Conservation (phyloP, 2,888 invertebrate species). For the Andrena minutula region DNA sequence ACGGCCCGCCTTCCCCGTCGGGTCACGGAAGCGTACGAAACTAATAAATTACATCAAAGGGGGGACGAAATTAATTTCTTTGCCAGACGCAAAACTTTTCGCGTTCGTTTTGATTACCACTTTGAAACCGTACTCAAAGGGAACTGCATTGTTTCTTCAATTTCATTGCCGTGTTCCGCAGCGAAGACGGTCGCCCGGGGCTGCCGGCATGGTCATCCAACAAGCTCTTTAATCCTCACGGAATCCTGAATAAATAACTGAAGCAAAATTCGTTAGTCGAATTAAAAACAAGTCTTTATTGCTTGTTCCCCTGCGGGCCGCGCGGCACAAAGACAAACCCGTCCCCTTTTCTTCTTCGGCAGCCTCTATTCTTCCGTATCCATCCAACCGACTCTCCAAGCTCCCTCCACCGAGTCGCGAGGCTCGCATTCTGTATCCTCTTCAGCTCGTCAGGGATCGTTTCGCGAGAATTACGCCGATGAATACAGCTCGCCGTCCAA, state of each 20-base stretch:
- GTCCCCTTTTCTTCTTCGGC: conserved; percentile 18
- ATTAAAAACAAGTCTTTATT: conserved; percentile 58
- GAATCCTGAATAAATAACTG: conserved; percentile 53
- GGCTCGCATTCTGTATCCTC: conserved; percentile 28
- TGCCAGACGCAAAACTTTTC: conserved; percentile 28
- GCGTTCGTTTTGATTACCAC: conserved; percentile 53
- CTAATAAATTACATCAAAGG: conserved; percentile 50
- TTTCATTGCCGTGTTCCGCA: conserved; percentile 28
- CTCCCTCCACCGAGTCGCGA: conserved; percentile 6
- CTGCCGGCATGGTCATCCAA: conserved; percentile 12
- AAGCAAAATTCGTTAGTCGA: conserved; percentile 64
- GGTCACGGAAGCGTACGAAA: conserved; percentile 18
- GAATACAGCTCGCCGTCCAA: conserved; percentile 37
- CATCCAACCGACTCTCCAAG: not conserved
- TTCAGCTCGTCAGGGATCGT: conserved; percentile 37
- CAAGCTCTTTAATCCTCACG: conserved; percentile 50
- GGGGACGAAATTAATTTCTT: conserved; percentile 45
- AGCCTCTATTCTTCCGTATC: conserved; percentile 18
- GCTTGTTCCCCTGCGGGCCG: conserved; percentile 15
- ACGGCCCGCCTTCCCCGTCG: not conserved
- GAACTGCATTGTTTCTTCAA: conserved; percentile 54
- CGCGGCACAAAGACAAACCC: conserved; percentile 24
- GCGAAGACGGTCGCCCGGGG: conserved; percentile 3
- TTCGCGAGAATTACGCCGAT: conserved; percentile 34
- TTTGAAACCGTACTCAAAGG: conserved; percentile 29